These are phyloP conservation scores for Pogonomyrmex barbatus DNA, from an alignment of 1,140 invertebrate species.

Conservation along the genomic window DNA sequence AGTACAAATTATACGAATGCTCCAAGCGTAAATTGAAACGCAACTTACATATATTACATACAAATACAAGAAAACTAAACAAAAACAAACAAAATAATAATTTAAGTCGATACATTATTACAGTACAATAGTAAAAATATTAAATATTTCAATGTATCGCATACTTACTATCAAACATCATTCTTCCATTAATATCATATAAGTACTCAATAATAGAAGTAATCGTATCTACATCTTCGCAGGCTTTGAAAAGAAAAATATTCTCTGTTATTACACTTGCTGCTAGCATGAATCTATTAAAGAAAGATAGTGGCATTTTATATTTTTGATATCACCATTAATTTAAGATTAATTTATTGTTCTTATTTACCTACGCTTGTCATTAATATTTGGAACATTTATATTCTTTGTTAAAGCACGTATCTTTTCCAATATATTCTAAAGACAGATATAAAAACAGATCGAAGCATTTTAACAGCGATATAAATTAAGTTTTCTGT, in stretches of 20 bases:
- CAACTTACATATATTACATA: not conserved
- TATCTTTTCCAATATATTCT: not conserved
- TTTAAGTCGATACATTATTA: not conserved
- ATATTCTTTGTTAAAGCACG: not conserved
- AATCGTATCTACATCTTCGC: constrained; percentile 9
- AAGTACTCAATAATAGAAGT: constrained; percentile 16
- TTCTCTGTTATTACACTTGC: constrained; percentile 18
- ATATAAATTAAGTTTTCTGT: not conserved
- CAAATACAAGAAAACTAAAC: not conserved
- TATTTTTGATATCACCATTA: not conserved
- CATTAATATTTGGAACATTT: not conserved
- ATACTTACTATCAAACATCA: not conserved
- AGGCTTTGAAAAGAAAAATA: constrained; percentile 6
- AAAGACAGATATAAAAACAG: not conserved
- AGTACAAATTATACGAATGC: too few species aligned
- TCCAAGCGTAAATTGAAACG: too few species aligned
- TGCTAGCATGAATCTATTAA: not conserved
- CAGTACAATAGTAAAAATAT: not conserved
- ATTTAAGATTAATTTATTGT: not conserved
- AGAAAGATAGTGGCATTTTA: not conserved
- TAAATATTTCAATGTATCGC: not conserved
- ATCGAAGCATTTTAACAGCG: not conserved
- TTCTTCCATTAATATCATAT: not conserved
- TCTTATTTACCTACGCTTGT: not conserved
- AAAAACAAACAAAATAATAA: not conserved